phyloP scores from a whole-genome alignment of 2,888 invertebrate species.

The Julus scandinavius region DNA sequence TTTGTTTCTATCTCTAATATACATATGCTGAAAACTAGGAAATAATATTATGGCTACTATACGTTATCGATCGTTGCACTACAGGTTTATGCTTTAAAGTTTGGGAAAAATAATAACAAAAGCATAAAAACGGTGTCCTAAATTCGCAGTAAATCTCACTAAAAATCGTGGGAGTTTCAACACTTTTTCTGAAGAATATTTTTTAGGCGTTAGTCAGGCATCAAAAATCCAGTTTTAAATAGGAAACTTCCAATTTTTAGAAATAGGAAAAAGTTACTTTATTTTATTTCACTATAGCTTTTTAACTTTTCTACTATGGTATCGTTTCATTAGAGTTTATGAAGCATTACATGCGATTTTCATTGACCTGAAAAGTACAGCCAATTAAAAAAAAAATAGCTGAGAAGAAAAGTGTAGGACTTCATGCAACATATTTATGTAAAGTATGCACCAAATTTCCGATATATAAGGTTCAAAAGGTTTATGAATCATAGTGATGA shows the following conservation, averaged over 20 bases:
- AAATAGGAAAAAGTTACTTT: not conserved
- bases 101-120: not conserved
- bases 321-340: not conserved
- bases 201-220: not conserved
- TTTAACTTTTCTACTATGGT: not conserved
- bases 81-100: not conserved
- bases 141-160: not conserved
- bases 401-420: not conserved
- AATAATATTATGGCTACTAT: not conserved
- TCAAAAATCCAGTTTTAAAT: not conserved
- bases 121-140: not conserved
- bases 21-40: not conserved
- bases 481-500: too few species aligned
- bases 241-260: not conserved
- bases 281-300: not conserved
- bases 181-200: not conserved
- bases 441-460: not conserved
- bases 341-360: not conserved
- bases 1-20: not conserved
- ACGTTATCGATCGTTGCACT: not conserved
- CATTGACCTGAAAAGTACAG: not conserved
- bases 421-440: not conserved
- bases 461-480: too few species aligned
- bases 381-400: not conserved
- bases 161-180: constrained; percentile 2